phyloP scores from a whole-genome alignment of 2,113 vertebrate species.

The Suricata suricatta region DNA sequence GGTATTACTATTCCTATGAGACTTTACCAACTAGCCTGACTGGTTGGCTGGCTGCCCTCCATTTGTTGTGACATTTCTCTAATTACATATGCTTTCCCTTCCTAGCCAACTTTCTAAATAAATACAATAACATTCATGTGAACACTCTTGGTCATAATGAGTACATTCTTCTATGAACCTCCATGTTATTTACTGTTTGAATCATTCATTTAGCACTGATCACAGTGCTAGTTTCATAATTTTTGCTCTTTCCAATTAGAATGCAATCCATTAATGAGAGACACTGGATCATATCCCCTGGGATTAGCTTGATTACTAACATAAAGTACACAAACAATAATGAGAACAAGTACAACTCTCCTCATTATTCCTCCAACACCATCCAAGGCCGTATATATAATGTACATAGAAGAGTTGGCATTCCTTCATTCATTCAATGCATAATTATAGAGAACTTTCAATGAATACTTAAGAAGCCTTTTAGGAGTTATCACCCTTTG shows the following conservation, averaged over 20 bases:
- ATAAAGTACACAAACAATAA: slow-evolving; percentile 12
- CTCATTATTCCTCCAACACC: background rate
- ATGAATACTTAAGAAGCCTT: background rate
- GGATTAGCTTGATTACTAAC: background rate
- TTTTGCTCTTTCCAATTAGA: background rate
- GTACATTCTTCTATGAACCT: background rate
- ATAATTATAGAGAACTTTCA: background rate
- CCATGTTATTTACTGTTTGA: background rate
- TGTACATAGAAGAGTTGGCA: background rate
- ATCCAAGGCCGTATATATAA: background rate
- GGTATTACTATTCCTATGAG: background rate
- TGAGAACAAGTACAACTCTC: background rate
- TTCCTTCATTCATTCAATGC: background rate
- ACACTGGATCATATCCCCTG: background rate
- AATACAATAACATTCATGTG: background rate
- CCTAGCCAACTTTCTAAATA: background rate
- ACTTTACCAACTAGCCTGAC: background rate
- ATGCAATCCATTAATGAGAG: background rate
- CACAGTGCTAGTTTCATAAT: background rate
- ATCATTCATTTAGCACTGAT: background rate
- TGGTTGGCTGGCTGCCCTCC: background rate
- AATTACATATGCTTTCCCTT: background rate
- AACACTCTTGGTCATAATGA: background rate
- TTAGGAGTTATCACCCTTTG: background rate
- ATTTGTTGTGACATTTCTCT: background rate